A percentile compares a stretch with the other conserved stretches of the same genome.
phyloP scores from a whole-genome alignment of 2,888 invertebrate species.

The Mylabris sibirica region DNA sequence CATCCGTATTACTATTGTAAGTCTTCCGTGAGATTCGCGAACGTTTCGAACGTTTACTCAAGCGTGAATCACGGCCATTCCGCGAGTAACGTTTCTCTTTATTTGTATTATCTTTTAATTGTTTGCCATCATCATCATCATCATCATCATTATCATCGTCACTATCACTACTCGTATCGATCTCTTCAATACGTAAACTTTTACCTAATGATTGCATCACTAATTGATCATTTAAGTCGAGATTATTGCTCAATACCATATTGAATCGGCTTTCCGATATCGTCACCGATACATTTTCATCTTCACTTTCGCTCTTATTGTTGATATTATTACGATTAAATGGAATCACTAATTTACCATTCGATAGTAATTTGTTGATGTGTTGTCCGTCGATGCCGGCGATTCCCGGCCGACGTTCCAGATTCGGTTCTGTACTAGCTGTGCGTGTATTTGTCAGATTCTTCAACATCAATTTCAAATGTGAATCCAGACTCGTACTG shows the following conservation, averaged over 20 bases:
- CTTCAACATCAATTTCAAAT: constrained; percentile 71
- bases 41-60: constrained; percentile 43
- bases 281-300: constrained; percentile 60
- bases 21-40: constrained; percentile 33
- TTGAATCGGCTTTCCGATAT: constrained; percentile 57
- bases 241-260: constrained; percentile 54
- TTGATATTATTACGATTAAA: constrained; percentile 41
- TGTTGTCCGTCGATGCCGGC: constrained; percentile 63
- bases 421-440: constrained; percentile 66
- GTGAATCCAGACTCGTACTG: constrained; percentile 83
- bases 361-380: constrained; percentile 55
- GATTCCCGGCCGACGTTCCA: constrained; percentile 62
- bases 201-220: constrained; percentile 57
- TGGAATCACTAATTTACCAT: constrained; percentile 56
- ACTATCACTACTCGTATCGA: constrained; percentile 36
- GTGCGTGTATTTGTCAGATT: constrained; percentile 63
- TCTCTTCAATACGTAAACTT: constrained; percentile 53
- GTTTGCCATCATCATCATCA: constrained; percentile 12
- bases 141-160: constrained; percentile 35
- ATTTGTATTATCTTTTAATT: not conserved
- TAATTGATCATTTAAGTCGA: constrained; percentile 58
- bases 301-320: constrained; percentile 55
- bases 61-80: constrained; percentile 45
- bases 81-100: constrained; percentile 22
- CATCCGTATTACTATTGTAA: constrained; percentile 44